Evolutionary conservation across 2,797 vertebrate species (phyloP).

Genomic region (Siniperca obscura): DNA sequence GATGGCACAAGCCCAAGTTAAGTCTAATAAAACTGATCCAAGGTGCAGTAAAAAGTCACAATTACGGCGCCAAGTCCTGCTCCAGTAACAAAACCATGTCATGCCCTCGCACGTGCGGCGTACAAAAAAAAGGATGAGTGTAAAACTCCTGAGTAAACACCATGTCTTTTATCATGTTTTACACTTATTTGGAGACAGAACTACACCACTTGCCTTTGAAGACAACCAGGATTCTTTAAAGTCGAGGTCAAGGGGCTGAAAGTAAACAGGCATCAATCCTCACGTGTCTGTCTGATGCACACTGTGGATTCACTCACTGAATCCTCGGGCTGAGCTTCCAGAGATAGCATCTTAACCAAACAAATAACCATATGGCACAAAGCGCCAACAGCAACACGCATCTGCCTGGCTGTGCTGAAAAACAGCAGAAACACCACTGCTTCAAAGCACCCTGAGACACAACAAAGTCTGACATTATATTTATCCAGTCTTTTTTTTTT

Average conservation of each 20-base stretch:
- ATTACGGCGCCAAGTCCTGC: background rate
- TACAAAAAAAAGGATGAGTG: background rate
- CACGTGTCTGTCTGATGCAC: slow-evolving; percentile 44
- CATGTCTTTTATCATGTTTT: background rate
- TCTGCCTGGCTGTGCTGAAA: slow-evolving; percentile 55
- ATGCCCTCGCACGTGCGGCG: no score
- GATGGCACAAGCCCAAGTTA: background rate
- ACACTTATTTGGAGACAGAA: slow-evolving; percentile 14
- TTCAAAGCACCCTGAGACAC: slow-evolving; percentile 69
- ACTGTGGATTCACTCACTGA: slow-evolving; percentile 25
- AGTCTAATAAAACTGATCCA: background rate
- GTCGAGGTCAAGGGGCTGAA: slow-evolving; percentile 57
- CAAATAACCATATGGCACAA: slow-evolving; percentile 64
- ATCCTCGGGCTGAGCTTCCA: slow-evolving; percentile 37
- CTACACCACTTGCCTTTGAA: slow-evolving; percentile 46
- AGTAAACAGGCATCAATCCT: slow-evolving; percentile 59
- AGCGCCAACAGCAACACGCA: slow-evolving; percentile 61
- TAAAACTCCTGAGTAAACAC: background rate
- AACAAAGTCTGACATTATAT: slow-evolving; percentile 69
- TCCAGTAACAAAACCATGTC: slow-evolving; percentile 6
- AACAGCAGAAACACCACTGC: slow-evolving; percentile 37
- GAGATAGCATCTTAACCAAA: slow-evolving; percentile 68
- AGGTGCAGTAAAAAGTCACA: background rate
- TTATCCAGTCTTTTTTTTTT: slow-evolving; percentile 48
- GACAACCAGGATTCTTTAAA: slow-evolving; percentile 35